These are phyloP conservation scores for Leucopsar rothschildi DNA, from an alignment of 2,113 vertebrate genomes.

Conservation along the genomic window DNA sequence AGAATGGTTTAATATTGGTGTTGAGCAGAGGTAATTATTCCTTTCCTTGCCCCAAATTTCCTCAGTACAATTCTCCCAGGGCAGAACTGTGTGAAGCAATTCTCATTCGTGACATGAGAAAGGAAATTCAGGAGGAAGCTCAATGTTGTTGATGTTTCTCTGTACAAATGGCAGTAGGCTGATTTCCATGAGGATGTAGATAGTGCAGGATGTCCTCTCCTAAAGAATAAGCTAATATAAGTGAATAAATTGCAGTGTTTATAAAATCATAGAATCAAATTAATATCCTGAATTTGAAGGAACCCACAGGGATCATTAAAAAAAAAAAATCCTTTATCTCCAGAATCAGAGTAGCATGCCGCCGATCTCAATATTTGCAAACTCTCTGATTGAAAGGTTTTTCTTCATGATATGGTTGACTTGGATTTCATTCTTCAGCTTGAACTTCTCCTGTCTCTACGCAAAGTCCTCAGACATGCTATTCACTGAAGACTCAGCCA, in stretches of 20 bases:
- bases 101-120: background rate
- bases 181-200: fast-evolving
- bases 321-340: background rate
- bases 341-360: background rate
- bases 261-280: background rate
- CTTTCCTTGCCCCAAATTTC: background rate
- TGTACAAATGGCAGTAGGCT: background rate
- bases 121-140: background rate
- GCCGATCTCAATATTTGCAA: background rate
- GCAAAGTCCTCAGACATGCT: background rate
- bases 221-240: background rate
- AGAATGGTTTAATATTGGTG: background rate
- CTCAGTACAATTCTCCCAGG: background rate
- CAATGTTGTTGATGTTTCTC: background rate
- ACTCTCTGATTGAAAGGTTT: fast-evolving
- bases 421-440: background rate
- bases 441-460: background rate
- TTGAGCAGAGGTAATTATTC: background rate
- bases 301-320: background rate
- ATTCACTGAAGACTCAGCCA: background rate
- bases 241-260: background rate
- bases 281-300: background rate
- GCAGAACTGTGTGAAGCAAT: background rate
- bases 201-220: background rate
- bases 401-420: fast-evolving